phyloP scores from a whole-genome alignment of 1,140 invertebrate species.

The Tyrophagus putrescentiae region DNA sequence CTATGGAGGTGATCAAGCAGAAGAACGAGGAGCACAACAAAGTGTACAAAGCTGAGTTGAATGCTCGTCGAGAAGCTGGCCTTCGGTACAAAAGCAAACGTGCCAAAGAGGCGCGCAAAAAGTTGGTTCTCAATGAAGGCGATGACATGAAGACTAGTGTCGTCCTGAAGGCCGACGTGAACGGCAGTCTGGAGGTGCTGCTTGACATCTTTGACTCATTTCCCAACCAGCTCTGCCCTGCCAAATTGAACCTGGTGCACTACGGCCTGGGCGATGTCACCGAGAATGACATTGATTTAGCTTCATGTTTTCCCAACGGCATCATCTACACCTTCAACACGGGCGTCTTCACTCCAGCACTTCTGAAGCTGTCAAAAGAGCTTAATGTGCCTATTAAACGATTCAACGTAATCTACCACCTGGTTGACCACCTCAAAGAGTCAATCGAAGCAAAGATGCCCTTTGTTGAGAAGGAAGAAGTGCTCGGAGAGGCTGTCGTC shows the following conservation, averaged over 20 bases:
- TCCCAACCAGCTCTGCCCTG: constrained; percentile 43
- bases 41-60: constrained; percentile 49
- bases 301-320: constrained; percentile 33
- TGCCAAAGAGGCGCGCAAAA: neutral
- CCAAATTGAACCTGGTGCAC: constrained; percentile 67
- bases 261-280: constrained; percentile 73
- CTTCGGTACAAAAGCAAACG: constrained; percentile 13
- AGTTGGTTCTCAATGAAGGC: constrained; percentile 15
- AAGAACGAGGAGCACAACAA: constrained; percentile 49
- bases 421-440: constrained; percentile 70
- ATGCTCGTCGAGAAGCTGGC: constrained; percentile 45
- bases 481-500: constrained; percentile 68
- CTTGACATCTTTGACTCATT: constrained; percentile 80
- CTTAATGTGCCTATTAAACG: constrained; percentile 46
- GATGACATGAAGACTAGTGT: constrained; percentile 21
- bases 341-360: constrained; percentile 32
- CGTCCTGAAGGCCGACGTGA: constrained; percentile 47
- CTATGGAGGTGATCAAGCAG: constrained; percentile 44
- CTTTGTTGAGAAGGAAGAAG: constrained; percentile 50
- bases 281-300: constrained; percentile 68
- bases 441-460: constrained; percentile 62
- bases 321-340: constrained; percentile 78
- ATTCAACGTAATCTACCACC: constrained; percentile 76
- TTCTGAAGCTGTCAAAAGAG: constrained; percentile 38
- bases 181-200: constrained; percentile 84